Conservation (phyloP, 2,888 invertebrate species). For the Hedychridium roseum region DNA sequence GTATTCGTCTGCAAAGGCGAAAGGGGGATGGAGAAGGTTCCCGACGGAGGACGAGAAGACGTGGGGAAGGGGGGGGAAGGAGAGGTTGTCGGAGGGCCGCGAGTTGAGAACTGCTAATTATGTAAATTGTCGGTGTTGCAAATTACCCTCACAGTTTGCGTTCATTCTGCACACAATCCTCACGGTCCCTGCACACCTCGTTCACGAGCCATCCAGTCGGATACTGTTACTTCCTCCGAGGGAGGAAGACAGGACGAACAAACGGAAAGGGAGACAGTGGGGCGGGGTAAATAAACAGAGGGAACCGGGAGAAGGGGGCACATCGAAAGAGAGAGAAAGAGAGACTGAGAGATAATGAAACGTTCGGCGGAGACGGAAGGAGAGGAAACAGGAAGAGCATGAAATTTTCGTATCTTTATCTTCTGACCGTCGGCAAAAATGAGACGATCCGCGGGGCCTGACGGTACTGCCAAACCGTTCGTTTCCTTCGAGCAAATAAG, state of each 20-base stretch:
- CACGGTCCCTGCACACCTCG: slow-evolving; percentile 51
- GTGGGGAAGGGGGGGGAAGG: slow-evolving; percentile 17
- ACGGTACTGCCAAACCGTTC: no score
- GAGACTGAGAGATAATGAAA: no score
- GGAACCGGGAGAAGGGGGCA: neutral
- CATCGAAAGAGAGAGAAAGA: no score
- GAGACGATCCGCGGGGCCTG: no score
- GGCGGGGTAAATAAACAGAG: neutral
- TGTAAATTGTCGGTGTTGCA: slow-evolving; percentile 64
- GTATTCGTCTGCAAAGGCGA: slow-evolving; percentile 17
- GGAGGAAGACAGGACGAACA: slow-evolving; percentile 9
- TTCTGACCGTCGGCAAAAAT: no score
- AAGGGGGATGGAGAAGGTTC: slow-evolving; percentile 1
- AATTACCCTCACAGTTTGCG: slow-evolving; percentile 64
- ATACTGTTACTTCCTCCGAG: slow-evolving; percentile 54
- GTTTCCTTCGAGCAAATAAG: no score
- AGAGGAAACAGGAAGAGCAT: slow-evolving; percentile 6
- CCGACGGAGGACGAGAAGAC: slow-evolving; percentile 6
- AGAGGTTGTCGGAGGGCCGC: slow-evolving; percentile 45
- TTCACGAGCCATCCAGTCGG: slow-evolving; percentile 54
- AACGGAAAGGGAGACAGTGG: neutral
- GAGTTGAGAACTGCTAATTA: slow-evolving; percentile 63
- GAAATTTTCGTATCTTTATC: no score
- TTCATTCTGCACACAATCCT: slow-evolving; percentile 63
- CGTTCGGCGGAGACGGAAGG: slow-evolving; percentile 9